phyloP scores from a whole-genome alignment of 2,113 vertebrate species.

The Naja naja region DNA sequence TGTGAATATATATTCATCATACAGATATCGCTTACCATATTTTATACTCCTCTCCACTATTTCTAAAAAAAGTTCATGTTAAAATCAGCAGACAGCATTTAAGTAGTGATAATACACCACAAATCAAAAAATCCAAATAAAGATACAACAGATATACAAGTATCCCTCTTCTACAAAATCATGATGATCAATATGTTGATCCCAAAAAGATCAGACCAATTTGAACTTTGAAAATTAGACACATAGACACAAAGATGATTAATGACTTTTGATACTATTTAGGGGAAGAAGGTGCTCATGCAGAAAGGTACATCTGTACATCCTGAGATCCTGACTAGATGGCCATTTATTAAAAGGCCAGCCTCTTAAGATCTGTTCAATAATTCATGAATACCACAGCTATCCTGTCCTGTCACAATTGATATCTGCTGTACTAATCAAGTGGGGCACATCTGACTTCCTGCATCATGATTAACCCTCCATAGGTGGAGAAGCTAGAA shows the following conservation, averaged over 20 bases:
- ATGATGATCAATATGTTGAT: neutral
- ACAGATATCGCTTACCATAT: neutral
- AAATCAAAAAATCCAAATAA: neutral
- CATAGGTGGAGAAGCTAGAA: neutral
- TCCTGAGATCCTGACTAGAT: neutral
- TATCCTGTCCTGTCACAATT: neutral
- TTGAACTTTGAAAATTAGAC: neutral
- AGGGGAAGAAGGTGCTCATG: neutral
- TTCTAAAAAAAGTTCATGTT: neutral
- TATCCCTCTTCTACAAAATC: neutral
- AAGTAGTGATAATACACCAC: neutral
- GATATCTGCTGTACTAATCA: neutral
- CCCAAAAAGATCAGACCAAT: neutral
- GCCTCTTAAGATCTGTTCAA: neutral
- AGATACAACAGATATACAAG: neutral
- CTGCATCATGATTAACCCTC: neutral
- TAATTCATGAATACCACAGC: neutral
- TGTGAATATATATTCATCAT: neutral
- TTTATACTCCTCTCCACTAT: neutral
- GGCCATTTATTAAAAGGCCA: neutral
- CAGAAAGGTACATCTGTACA: neutral
- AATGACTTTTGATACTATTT: neutral
- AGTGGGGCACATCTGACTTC: neutral
- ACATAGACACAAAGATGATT: neutral
- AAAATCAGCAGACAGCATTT: neutral